Evolutionary conservation across 2,113 vertebrate species (phyloP), one percentile per base, ranked within the genome.

Genomic region (Carassius auratus): DNA sequence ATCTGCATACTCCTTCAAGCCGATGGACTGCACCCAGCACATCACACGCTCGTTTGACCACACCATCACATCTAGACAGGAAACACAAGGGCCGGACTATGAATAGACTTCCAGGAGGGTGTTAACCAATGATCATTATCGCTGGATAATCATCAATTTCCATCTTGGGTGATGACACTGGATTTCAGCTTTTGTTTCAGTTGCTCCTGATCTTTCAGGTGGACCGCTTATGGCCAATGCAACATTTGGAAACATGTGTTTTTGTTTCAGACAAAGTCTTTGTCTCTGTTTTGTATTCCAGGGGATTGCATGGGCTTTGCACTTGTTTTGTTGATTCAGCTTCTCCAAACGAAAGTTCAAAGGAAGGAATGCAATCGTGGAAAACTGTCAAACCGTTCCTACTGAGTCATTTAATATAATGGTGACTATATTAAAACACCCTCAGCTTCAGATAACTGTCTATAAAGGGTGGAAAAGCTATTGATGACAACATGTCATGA

Each of bases 41-140:
- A 97, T 97, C 88, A 98, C 97, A 0, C 97, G 94, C 90, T 98
- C 96, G 9, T 98, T 98, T 84, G 97, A 97, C 97, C 97, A 98
- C 74, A 97, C 97, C 97, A 98, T 97, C 91, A 98, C 97, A 86
- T 97, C 97, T 97, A 91, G 68, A 76, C 36, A 79, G 75, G 66
- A 52, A 74, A 85, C 17, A 74, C 23, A 71, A 62, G 42, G 10
- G 15, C 82, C 42, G 33, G 71, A 5, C 19, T 19, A 64, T 80
- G 36, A 80, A 26, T 9, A 52, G 23, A 81, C 19, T 36, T 69
- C 45, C 80, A 81, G 42, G 61, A 19, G 8, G 61, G n/a, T 9
- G 33, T 61, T 61, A 38, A 78, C 57, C 59, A 21, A 15, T 7
- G 42, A 81, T 52, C 62, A 19, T 50, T 52, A 81, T 68, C 59